A percentile compares a stretch with the other conserved stretches of the same genome.
These are phyloP conservation scores for Palaemon carinicauda DNA, from an alignment of 1,140 invertebrate genomes.

Conservation along the genomic window DNA sequence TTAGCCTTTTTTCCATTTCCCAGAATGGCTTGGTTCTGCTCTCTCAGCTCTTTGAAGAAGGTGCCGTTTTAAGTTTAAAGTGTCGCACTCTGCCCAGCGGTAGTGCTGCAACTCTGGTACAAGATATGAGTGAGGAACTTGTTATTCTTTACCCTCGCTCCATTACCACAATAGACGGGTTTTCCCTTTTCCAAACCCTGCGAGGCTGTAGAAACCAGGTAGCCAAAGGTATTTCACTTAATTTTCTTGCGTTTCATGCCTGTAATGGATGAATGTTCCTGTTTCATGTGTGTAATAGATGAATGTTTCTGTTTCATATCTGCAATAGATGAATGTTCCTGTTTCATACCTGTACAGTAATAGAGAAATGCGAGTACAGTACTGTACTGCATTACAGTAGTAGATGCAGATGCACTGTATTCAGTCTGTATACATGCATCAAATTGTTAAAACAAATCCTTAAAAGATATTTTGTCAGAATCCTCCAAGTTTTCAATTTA, in stretches of 20 bases:
- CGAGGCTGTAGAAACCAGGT: slow-evolving; percentile 81
- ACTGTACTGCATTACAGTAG: no score
- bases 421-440: no score
- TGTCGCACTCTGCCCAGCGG: slow-evolving; percentile 73
- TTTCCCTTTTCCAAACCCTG: slow-evolving; percentile 82
- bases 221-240: slow-evolving; percentile 73
- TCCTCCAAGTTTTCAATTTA: no score
- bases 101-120: slow-evolving; percentile 69
- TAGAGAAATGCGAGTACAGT: no score
- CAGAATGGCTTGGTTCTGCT: slow-evolving; percentile 82
- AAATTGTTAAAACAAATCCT: no score
- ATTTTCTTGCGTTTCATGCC: not conserved
- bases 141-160: slow-evolving; percentile 80
- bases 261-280: no score
- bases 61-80: slow-evolving; percentile 80
- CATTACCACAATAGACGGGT: slow-evolving; percentile 84
- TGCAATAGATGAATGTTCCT: no score
- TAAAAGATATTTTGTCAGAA: no score
- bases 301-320: no score
- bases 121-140: slow-evolving; percentile 79
- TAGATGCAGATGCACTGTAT: no score
- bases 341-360: no score
- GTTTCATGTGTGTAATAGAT: no score
- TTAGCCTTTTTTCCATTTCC: slow-evolving; percentile 52
- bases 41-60: slow-evolving; percentile 85